Evolutionary conservation across 2,113 vertebrate species (phyloP).

Genomic region (Rafetus swinhoei): DNA sequence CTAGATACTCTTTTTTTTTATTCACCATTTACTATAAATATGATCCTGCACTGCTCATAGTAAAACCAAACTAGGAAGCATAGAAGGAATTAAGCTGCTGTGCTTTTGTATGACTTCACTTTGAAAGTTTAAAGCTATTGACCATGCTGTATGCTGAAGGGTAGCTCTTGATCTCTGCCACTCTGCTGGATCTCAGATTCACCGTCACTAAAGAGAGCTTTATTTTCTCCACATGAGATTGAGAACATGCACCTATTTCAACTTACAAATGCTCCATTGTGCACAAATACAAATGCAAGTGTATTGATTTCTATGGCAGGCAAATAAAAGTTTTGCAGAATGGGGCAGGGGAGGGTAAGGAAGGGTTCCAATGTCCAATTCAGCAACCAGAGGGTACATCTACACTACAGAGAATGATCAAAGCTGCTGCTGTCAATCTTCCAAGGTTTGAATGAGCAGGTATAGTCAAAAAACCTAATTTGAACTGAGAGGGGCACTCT

Average conservation of each 20-base stretch:
- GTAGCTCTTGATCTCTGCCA: neutral
- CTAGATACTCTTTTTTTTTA: conserved; percentile 42
- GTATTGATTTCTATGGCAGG: neutral
- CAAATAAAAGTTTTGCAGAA: neutral
- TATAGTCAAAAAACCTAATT: too few species aligned
- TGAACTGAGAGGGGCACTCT: too few species aligned
- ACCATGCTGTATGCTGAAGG: neutral
- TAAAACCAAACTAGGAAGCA: conserved; percentile 3
- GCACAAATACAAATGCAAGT: neutral
- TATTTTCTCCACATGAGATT: neutral
- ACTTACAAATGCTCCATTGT: neutral
- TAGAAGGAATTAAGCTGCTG: conserved; percentile 28
- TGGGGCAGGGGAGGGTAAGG: neutral
- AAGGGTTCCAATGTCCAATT: neutral
- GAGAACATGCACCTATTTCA: neutral
- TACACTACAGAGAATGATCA: too few species aligned
- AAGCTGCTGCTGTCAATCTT: too few species aligned
- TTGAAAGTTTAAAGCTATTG: conserved; percentile 22
- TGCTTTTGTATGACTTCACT: conserved; percentile 48
- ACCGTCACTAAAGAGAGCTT: neutral
- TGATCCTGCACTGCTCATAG: conserved; percentile 3
- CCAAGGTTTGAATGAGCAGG: too few species aligned
- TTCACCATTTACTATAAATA: conserved; percentile 51
- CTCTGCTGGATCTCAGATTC: conserved; percentile 18
- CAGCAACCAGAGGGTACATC: neutral